Evolutionary conservation across 2,888 invertebrate species (phyloP).

Genomic region (Dynastes tityus): DNA sequence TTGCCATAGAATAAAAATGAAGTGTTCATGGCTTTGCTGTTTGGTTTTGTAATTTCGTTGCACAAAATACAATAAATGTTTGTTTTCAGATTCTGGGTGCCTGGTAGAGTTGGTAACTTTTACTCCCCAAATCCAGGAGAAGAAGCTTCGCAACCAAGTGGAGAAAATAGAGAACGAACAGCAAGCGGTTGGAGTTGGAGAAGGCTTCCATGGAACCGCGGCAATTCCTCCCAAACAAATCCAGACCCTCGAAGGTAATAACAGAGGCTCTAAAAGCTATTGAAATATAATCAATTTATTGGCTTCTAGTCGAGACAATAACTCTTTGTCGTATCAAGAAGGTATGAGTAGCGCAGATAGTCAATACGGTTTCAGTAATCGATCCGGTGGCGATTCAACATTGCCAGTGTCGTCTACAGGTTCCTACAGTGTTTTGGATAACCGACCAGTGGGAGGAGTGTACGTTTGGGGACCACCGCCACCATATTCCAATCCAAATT

Average conservation of each 20-base stretch:
- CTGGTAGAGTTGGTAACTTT: constrained; percentile 83
- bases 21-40: too few relatives aligned
- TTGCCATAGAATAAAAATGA: too few relatives aligned
- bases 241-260: constrained; percentile 63
- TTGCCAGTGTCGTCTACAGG: constrained; percentile 68
- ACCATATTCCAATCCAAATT: constrained; percentile 88
- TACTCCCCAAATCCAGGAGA: constrained; percentile 89
- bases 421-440: constrained; percentile 75
- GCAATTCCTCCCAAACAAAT: constrained; percentile 68
- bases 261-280: background rate
- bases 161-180: constrained; percentile 62
- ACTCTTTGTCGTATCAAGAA: constrained; percentile 76
- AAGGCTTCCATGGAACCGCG: constrained; percentile 81
- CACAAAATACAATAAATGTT: too few relatives aligned
- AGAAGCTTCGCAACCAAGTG: constrained; percentile 64
- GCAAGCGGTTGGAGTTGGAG: constrained; percentile 80
- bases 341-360: constrained; percentile 84
- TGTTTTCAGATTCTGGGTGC: constrained; percentile 72
- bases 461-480: constrained; percentile 91
- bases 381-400: constrained; percentile 66
- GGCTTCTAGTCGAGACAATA: constrained; percentile 61
- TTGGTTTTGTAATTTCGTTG: too few relatives aligned
- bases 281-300: constrained; percentile 6
- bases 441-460: constrained; percentile 73
- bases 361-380: constrained; percentile 84